Conservation (phyloP, 2,888 invertebrate species). For the Xylota segnis region DNA sequence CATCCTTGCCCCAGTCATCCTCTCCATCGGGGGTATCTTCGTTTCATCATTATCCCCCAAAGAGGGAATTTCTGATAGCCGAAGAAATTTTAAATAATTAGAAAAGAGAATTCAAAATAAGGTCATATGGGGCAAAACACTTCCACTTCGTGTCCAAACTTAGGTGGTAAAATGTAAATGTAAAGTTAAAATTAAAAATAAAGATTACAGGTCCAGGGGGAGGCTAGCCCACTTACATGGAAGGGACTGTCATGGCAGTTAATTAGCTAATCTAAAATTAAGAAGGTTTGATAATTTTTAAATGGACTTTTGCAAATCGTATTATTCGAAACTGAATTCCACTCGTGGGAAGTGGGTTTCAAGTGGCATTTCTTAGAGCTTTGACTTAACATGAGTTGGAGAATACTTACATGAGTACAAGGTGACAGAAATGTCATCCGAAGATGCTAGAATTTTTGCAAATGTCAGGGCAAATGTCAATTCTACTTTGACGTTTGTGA, state of each 20-base stretch:
- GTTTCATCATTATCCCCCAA: constrained; percentile 4
- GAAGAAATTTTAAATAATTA: constrained; percentile 15
- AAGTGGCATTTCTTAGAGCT: too few relatives aligned
- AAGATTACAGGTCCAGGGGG: background rate
- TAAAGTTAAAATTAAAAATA: constrained; percentile 1
- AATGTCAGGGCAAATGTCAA: too few relatives aligned
- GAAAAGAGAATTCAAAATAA: constrained; percentile 48
- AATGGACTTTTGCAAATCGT: background rate
- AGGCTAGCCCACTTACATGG: background rate
- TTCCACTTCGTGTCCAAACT: background rate
- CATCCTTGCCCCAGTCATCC: background rate
- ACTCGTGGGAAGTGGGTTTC: background rate
- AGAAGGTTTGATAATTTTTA: background rate
- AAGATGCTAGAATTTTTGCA: too few relatives aligned
- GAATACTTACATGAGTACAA: too few relatives aligned
- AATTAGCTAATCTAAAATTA: constrained; percentile 18
- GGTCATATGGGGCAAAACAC: constrained; percentile 4
- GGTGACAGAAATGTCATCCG: too few relatives aligned
- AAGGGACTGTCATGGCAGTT: background rate
- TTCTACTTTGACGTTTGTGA: too few relatives aligned
- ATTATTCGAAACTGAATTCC: background rate
- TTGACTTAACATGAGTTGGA: too few relatives aligned
- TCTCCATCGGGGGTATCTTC: background rate
- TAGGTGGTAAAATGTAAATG: background rate
- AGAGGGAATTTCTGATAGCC: constrained; percentile 20